Base-by-base conservation (phyloP, 1,140 invertebrate genomes). In the Diplogasteroides magnus region DNA sequence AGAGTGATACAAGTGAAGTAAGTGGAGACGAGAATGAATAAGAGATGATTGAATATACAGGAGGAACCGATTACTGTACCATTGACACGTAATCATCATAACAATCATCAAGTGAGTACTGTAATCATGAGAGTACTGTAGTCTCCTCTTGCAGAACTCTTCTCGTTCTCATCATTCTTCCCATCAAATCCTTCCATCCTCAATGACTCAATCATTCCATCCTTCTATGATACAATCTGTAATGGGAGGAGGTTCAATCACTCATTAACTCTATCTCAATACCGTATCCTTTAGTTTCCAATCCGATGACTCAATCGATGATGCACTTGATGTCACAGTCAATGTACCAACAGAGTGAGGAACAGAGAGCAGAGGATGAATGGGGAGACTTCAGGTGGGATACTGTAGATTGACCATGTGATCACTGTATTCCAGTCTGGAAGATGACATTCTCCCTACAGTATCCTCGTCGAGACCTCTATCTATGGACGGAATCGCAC, bases 371-470 rank as follows among this genome's bases (percentile, higher is more conserved):
- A 56, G 65, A 67, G 15, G 66, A 67, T 32, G 70, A 72, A 25
- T 72, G 70, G 70, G 61, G 65, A 26, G 70, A 72, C 55, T 72
- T 72, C 28, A 72, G 61, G 70, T 72, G n/a, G 23, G 58, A 13
- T 67, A 25, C 23, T 60, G 3, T 6, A 31, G 25, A n/a, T 31
- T 67, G 23, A 59, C 15, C 26, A 28, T 27, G 11, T 60, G n/a
- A 14, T 27, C 23, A 27, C 48, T 23, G 26, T 28, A 58, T 59
- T 72, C 62, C 29, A 72, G 70, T 55, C n/a, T 72, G 2, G 70
- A 67, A 28, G 70, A 72, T 67, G 70, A 72, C 61, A 19, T 48
- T n/a, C n/a, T n/a, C n/a, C n/a, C n/a, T n/a, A n/a, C n/a, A 19
- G 19, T 6, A 11, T 48, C 37, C 6, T 48, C 37, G 37, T 48